Percentiles rank a stretch among this genome's conserved stretches.
phyloP scores from a whole-genome alignment of 2,113 vertebrate species.

The Archilochus colubris region DNA sequence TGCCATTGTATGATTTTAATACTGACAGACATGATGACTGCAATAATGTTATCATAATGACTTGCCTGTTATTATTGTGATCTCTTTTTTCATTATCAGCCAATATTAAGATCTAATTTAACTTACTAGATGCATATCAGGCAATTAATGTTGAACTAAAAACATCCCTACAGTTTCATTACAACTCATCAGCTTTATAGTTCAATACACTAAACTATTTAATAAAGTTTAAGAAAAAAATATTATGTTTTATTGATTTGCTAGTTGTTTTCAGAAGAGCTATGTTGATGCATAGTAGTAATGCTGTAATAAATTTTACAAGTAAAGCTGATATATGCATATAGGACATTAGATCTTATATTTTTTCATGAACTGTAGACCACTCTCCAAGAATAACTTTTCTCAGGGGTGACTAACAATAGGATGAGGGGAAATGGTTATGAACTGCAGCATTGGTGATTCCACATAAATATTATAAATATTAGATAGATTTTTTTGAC shows the following conservation, averaged over 20 bases:
- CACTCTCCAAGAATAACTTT: background rate
- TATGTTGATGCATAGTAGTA: background rate
- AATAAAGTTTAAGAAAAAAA: background rate
- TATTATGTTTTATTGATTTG: background rate
- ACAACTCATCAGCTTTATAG: background rate
- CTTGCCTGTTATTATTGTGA: constrained; percentile 47
- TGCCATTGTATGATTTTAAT: background rate
- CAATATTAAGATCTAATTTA: constrained; percentile 35
- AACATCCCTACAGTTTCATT: background rate
- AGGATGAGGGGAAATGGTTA: no score
- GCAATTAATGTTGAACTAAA: constrained; percentile 18
- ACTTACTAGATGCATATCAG: constrained; percentile 15
- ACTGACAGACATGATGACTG: background rate
- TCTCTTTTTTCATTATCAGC: constrained; percentile 29
- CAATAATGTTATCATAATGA: constrained; percentile 47
- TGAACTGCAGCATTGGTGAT: no score
- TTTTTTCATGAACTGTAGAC: background rate
- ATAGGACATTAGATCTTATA: background rate
- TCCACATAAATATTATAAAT: no score
- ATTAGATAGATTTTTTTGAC: no score
- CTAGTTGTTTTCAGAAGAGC: background rate
- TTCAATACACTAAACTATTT: background rate
- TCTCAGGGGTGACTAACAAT: no score
- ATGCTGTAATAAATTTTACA: background rate
- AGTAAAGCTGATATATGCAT: background rate